A percentile compares a stretch with the other conserved stretches of the same genome.
phyloP scores from a whole-genome alignment of 2,797 vertebrate genomes.

The Danio tinwini region DNA sequence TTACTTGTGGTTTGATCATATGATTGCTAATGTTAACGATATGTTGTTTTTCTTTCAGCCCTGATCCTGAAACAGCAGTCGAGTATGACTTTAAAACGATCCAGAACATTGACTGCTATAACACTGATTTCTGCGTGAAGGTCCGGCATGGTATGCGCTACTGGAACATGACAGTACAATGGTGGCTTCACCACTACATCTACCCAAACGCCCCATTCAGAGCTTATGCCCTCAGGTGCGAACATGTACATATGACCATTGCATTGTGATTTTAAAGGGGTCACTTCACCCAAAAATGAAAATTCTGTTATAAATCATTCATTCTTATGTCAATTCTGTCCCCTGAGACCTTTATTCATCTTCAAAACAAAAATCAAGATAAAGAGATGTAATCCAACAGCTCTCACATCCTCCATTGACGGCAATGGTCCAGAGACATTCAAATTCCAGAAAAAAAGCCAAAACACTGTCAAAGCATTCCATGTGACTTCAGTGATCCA shows the following conservation, averaged over 20 bases:
- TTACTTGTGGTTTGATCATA: neutral
- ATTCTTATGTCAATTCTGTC: no score
- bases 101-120: constrained; percentile 91
- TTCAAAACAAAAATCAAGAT: no score
- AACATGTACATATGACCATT: neutral
- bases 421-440: no score
- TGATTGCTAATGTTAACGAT: neutral
- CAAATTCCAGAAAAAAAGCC: no score
- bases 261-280: neutral
- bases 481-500: no score
- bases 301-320: no score
- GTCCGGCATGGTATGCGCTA: constrained; percentile 93
- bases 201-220: constrained; percentile 86
- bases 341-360: no score
- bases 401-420: no score
- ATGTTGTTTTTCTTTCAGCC: constrained; percentile 59
- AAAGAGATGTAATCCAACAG: no score
- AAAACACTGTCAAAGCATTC: no score
- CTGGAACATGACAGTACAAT: constrained; percentile 97
- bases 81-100: constrained; percentile 88
- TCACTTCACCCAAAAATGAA: no score
- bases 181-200: constrained; percentile 93
- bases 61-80: constrained; percentile 69
- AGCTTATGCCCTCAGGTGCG: constrained; percentile 84
- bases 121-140: constrained; percentile 90